A percentile compares a stretch with the other conserved stretches of the same genome.
Conservation (phyloP, 2,888 invertebrate species). For the Dolomedes plantarius region DNA sequence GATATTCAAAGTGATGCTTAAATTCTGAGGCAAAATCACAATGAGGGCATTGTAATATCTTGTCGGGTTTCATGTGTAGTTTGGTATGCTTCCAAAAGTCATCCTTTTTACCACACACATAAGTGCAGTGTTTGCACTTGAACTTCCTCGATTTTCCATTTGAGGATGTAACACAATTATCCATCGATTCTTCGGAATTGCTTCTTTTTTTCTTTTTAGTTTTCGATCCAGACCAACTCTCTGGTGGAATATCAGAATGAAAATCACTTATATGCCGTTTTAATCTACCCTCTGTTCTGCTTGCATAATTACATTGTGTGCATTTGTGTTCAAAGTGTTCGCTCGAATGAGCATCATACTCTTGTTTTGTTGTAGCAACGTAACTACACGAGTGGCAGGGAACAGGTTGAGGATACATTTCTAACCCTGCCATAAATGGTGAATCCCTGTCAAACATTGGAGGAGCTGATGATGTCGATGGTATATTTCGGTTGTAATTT, state of each 20-base stretch:
- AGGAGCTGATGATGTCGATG: too few relatives aligned
- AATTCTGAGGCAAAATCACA: slow-evolving; percentile 99
- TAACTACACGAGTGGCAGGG: slow-evolving; percentile 80
- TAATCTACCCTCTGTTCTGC: slow-evolving; percentile 79
- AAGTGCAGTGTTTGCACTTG: slow-evolving; percentile 92
- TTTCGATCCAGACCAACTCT: slow-evolving; percentile 76
- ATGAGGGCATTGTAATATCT: slow-evolving; percentile 90
- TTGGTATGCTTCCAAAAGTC: slow-evolving; percentile 95
- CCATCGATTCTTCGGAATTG: slow-evolving; percentile 21
- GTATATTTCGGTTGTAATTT: too few relatives aligned
- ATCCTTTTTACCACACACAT: slow-evolving; percentile 88
- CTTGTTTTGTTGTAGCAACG: slow-evolving; percentile 78
- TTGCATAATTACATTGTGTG: slow-evolving; percentile 80
- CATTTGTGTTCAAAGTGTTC: slow-evolving; percentile 80
- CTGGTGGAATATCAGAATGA: slow-evolving; percentile 76
- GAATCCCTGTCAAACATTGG: too few relatives aligned
- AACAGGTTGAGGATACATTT: too few relatives aligned
- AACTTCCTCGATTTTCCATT: slow-evolving; percentile 79
- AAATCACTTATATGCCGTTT: slow-evolving; percentile 78
- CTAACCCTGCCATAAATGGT: too few relatives aligned
- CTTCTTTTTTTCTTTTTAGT: slow-evolving; percentile 73
- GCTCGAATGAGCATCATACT: slow-evolving; percentile 80
- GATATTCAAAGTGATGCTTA: slow-evolving; percentile 98
- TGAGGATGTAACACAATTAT: slow-evolving; percentile 52
- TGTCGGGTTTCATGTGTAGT: slow-evolving; percentile 93